Percentiles rank a stretch among this genome's conserved stretches.
These are phyloP conservation scores for Gobio occitaniae DNA, from an alignment of 2,797 vertebrate species.

Conservation along the genomic window DNA sequence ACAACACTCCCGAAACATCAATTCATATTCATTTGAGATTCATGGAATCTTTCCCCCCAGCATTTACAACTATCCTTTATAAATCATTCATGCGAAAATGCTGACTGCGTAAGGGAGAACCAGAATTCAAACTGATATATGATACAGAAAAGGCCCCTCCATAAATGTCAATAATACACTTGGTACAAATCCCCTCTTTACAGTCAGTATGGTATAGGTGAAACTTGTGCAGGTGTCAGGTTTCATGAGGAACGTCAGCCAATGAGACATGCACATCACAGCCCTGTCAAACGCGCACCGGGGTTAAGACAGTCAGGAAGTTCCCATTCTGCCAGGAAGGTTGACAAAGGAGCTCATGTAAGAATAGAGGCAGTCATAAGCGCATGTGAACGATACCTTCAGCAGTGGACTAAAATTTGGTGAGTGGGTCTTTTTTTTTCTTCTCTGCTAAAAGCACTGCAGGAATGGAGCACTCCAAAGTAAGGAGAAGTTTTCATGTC, in stretches of 20 bases:
- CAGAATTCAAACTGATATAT: constrained; percentile 9
- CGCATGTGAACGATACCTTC: constrained; percentile 19
- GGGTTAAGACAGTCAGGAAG: constrained; percentile 69
- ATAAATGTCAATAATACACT: constrained; percentile 33
- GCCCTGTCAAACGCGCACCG: constrained; percentile 70
- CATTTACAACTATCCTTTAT: constrained; percentile 35
- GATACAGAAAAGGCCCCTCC: constrained; percentile 7
- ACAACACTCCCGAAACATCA: constrained; percentile 22
- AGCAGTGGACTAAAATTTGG: constrained; percentile 17
- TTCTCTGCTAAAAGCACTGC: background rate
- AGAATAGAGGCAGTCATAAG: constrained; percentile 39
- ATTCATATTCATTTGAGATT: constrained; percentile 23
- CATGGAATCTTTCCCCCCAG: constrained; percentile 9
- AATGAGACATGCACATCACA: constrained; percentile 65
- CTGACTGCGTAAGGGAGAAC: background rate
- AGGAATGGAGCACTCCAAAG: background rate
- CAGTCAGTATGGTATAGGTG: constrained; percentile 61
- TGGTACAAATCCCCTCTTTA: background rate
- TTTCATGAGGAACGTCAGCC: constrained; percentile 75
- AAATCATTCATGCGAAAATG: constrained; percentile 34
- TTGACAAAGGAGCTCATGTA: constrained; percentile 57
- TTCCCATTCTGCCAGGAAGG: constrained; percentile 70
- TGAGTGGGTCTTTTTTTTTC: constrained; percentile 12
- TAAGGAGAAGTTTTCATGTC: background rate
- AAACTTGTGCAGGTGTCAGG: constrained; percentile 69